These are phyloP conservation scores for Caranx ignobilis DNA, from an alignment of 2,113 vertebrate genomes.

Conservation along the genomic window DNA sequence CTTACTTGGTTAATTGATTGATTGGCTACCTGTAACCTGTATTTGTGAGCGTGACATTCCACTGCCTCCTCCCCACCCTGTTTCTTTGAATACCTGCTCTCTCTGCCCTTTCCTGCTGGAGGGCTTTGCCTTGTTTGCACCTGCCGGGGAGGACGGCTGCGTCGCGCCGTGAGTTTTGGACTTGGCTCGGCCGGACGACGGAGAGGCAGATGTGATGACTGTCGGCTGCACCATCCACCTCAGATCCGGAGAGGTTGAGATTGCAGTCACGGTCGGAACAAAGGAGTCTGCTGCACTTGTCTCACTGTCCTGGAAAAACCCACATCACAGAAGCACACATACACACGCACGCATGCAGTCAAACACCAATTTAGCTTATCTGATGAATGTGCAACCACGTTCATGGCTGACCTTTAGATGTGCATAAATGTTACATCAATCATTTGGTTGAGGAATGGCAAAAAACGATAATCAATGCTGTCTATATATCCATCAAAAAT, in stretches of 20 bases:
- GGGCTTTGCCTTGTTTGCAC: constrained; percentile 83
- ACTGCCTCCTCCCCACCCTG: neutral
- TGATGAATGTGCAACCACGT: constrained; percentile 30
- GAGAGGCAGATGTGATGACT: constrained; percentile 85
- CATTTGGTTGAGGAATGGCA: constrained; percentile 33
- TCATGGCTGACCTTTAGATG: constrained; percentile 59
- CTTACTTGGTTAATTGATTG: neutral
- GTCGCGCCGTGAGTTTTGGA: constrained; percentile 73
- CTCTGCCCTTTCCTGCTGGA: constrained; percentile 88
- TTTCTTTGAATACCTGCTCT: constrained; percentile 86
- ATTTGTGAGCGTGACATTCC: neutral
- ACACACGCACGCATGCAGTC: constrained; percentile 34
- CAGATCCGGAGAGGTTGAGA: constrained; percentile 89
- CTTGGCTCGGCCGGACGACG: constrained; percentile 85
- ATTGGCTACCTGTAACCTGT: neutral
- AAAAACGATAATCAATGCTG: constrained; percentile 13
- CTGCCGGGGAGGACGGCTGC: constrained; percentile 73
- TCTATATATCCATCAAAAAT: constrained; percentile 4
- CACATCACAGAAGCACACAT: constrained; percentile 20
- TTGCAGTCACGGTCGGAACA: constrained; percentile 90
- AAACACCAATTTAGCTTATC: constrained; percentile 34
- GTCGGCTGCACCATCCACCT: constrained; percentile 91
- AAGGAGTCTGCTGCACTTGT: constrained; percentile 85
- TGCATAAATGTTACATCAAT: constrained; percentile 52
- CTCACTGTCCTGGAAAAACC: constrained; percentile 84